These are phyloP conservation scores for Fragum sueziense DNA, from an alignment of 2,888 invertebrate species.

Conservation along the genomic window DNA sequence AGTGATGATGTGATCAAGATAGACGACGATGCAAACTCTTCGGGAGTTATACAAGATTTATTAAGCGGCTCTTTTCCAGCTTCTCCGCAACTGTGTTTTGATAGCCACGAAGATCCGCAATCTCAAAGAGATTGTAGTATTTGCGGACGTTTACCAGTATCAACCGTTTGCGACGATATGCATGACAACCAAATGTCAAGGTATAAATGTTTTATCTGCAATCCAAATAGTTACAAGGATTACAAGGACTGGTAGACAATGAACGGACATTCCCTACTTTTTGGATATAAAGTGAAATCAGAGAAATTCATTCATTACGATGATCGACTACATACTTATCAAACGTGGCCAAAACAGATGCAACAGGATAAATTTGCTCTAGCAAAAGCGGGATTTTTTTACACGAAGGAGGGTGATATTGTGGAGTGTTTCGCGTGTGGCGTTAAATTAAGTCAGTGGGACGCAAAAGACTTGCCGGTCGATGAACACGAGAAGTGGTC, in stretches of 20 bases:
- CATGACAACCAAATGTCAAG: constrained; percentile 33
- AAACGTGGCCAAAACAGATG: constrained; percentile 43
- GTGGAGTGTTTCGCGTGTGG: constrained; percentile 46
- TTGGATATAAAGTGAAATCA: constrained; percentile 34
- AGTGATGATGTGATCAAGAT: constrained; percentile 5
- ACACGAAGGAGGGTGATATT: constrained; percentile 46
- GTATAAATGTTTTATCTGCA: constrained; percentile 25
- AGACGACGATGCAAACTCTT: neutral
- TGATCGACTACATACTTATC: constrained; percentile 27
- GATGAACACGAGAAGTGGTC: constrained; percentile 41
- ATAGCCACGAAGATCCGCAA: constrained; percentile 12
- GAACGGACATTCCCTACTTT: constrained; percentile 30
- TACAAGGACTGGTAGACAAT: constrained; percentile 10
- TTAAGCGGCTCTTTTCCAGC: constrained; percentile 17
- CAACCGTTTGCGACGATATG: neutral
- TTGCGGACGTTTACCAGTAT: neutral
- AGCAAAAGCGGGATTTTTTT: constrained; percentile 42
- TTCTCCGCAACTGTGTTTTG: neutral
- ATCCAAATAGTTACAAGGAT: constrained; percentile 18
- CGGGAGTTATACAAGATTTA: constrained; percentile 23
- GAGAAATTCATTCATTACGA: constrained; percentile 31
- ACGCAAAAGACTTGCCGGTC: constrained; percentile 18
- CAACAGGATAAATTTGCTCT: constrained; percentile 36
- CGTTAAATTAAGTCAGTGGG: constrained; percentile 40
- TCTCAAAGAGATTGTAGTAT: neutral